Conservation (phyloP, 2,888 invertebrate species). For the Terebella lapidaria region DNA sequence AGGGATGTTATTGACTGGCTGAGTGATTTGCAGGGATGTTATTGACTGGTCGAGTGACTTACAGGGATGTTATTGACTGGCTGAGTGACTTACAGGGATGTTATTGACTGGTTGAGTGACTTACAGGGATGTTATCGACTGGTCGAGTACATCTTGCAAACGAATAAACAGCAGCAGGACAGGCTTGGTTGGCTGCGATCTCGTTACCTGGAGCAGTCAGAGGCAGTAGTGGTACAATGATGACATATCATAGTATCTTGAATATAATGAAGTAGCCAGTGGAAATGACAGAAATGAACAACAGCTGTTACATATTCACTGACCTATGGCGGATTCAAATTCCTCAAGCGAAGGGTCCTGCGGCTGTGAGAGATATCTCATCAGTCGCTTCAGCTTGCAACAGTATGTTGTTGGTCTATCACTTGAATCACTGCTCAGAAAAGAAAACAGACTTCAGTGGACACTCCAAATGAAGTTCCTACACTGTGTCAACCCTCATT, state of each 20-base stretch:
- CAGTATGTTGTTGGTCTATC: neutral
- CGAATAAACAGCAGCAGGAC: constrained; percentile 69
- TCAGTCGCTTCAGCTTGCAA: neutral
- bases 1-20: too few relatives aligned
- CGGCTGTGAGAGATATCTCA: neutral
- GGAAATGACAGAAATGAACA: too few relatives aligned
- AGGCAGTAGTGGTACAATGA: too few relatives aligned
- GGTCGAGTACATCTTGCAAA: constrained; percentile 56
- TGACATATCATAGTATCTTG: too few relatives aligned
- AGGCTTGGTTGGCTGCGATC: constrained; percentile 65
- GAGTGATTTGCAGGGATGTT: too few relatives aligned
- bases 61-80: too few relatives aligned
- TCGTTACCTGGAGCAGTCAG: constrained; percentile 61
- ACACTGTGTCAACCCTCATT: neutral
- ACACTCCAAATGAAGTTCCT: neutral
- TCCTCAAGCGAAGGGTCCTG: neutral
- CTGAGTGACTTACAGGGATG: too few relatives aligned
- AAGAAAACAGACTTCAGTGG: neutral
- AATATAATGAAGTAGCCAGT: too few relatives aligned
- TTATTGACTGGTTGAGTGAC: too few relatives aligned
- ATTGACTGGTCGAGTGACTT: too few relatives aligned
- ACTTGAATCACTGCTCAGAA: neutral
- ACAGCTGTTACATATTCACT: too few relatives aligned
- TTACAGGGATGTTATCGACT: constrained; percentile 16
- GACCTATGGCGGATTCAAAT: neutral